These are phyloP conservation scores for Drosophila varians DNA, from an alignment of 1,140 invertebrate species.

Conservation along the genomic window DNA sequence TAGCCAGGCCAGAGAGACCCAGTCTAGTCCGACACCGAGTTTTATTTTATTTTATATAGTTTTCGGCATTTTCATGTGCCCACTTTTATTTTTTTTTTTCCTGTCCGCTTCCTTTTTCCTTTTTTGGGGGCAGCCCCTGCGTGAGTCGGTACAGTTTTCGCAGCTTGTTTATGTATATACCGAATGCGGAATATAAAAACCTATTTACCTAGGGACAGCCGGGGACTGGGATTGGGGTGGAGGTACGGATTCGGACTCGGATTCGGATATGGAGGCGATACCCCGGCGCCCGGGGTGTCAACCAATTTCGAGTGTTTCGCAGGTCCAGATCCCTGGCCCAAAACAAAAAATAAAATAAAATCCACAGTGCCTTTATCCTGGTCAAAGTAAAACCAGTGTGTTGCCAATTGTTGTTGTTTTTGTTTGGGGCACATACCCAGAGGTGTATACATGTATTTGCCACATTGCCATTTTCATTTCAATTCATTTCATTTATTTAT, in stretches of 20 bases:
- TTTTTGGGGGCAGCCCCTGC: constrained; percentile 41
- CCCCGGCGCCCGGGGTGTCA: constrained; percentile 64
- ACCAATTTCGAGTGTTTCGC: constrained; percentile 73
- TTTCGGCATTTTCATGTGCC: constrained; percentile 64
- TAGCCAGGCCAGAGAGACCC: constrained; percentile 40
- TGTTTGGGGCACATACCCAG: constrained; percentile 25
- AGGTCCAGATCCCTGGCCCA: constrained; percentile 16
- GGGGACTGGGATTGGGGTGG: constrained; percentile 39
- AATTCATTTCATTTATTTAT: constrained; percentile 82
- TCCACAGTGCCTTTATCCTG: constrained; percentile 7
- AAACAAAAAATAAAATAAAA: background rate
- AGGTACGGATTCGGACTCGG: no score
- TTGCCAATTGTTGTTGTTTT: constrained; percentile 71
- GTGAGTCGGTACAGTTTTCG: constrained; percentile 75
- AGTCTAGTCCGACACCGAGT: constrained; percentile 56
- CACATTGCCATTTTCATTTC: constrained; percentile 78
- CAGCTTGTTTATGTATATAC: constrained; percentile 34
- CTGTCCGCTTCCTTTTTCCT: constrained; percentile 2
- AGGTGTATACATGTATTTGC: constrained; percentile 42
- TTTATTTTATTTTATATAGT: constrained; percentile 80
- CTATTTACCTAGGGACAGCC: constrained; percentile 71
- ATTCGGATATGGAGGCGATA: constrained; percentile 30
- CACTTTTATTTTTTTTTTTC: constrained; percentile 20
- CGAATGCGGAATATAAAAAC: constrained; percentile 40
- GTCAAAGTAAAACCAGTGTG: constrained; percentile 15